Conservation (phyloP, 2,797 vertebrate species). For the Anguilla obscura region DNA sequence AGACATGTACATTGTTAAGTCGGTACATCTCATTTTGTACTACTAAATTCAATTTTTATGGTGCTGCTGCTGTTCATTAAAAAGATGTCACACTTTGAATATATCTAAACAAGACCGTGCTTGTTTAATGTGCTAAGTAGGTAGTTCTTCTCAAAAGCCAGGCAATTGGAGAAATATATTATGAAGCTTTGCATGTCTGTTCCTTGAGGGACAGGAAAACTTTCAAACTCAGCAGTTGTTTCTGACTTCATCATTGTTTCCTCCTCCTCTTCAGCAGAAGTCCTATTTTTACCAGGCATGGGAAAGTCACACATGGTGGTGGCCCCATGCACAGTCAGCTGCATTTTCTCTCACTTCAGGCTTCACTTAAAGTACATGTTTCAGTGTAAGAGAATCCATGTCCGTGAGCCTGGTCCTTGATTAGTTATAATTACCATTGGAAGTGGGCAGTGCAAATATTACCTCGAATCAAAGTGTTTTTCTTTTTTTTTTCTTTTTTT, state of each 20-base stretch:
- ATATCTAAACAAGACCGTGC: neutral
- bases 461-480: conserved; percentile 21
- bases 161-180: conserved; percentile 33
- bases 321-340: conserved; percentile 28
- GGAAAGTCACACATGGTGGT: conserved; percentile 23
- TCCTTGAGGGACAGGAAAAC: conserved; percentile 38
- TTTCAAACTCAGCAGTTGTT: conserved; percentile 35
- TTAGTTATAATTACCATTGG: conserved; percentile 35
- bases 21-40: neutral
- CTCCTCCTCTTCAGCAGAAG: conserved; percentile 42
- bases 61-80: neutral
- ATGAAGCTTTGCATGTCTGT: conserved; percentile 38
- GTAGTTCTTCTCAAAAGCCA: conserved; percentile 41
- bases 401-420: conserved; percentile 35
- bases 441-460: conserved; percentile 37
- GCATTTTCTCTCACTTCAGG: neutral
- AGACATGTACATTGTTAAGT: neutral
- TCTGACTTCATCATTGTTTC: conserved; percentile 38
- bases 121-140: conserved; percentile 29
- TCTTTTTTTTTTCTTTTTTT: neutral
- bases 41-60: neutral
- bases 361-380: conserved; percentile 26
- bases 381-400: conserved; percentile 30
- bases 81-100: conserved; percentile 15
- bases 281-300: conserved; percentile 14